Conservation (phyloP, 1,140 invertebrate species). For the Platyscapa corneri region DNA sequence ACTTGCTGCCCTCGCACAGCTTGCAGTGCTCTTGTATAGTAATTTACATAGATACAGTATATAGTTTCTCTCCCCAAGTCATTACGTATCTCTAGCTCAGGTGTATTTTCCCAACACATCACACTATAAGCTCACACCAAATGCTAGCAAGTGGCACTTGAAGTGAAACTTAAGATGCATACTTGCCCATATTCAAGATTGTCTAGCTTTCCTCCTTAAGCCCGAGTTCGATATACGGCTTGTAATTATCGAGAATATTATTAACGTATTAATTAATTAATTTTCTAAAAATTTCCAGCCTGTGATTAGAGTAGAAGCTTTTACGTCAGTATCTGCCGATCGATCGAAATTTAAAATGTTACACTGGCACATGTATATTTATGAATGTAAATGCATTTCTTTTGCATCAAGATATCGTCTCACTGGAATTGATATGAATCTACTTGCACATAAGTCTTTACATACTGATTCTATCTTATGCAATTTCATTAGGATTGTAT, state of each 20-base stretch:
- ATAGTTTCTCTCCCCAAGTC: not conserved
- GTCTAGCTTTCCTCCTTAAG: slow-evolving; percentile 8
- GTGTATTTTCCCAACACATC: slow-evolving; percentile 31
- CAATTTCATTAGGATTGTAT: slow-evolving; percentile 11
- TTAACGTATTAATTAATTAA: not conserved
- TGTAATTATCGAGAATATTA: not conserved
- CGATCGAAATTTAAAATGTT: not conserved
- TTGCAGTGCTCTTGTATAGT: not conserved
- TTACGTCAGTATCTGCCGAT: not conserved
- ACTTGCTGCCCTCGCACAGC: not conserved
- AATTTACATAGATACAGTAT: not conserved
- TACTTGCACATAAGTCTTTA: not conserved
- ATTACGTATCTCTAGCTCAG: slow-evolving; percentile 24
- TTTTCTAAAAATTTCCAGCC: not conserved
- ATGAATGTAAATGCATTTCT: not conserved
- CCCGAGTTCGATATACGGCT: not conserved
- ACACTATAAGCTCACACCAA: slow-evolving; percentile 22
- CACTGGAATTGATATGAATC: not conserved
- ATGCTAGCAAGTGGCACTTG: slow-evolving; percentile 39
- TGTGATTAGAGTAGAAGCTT: not conserved
- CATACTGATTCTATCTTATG: not conserved
- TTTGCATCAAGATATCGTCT: not conserved
- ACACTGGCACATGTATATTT: not conserved
- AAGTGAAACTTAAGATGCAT: slow-evolving; percentile 22
- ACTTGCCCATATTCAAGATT: not conserved